phyloP scores from a whole-genome alignment of 2,888 invertebrate genomes.

The Seira ritae region DNA sequence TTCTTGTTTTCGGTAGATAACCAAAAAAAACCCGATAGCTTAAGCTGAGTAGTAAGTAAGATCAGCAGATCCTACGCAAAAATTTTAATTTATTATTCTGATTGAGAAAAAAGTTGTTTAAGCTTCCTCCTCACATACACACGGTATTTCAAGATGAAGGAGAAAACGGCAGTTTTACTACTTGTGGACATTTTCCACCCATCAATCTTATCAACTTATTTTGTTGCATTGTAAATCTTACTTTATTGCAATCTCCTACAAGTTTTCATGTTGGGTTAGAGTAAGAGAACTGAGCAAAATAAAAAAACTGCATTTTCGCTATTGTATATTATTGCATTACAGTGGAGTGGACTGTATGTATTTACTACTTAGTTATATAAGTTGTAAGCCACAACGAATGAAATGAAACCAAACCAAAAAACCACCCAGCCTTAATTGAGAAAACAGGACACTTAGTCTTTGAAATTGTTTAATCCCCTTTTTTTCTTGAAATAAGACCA shows the following conservation, averaged over 20 bases:
- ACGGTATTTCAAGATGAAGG: not conserved
- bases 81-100: not conserved
- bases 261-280: not conserved
- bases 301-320: not conserved
- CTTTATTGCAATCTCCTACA: conserved; percentile 7
- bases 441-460: conserved; percentile 6
- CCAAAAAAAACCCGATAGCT: not conserved
- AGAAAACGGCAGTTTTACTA: conserved; percentile 56
- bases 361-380: not conserved
- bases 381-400: not conserved
- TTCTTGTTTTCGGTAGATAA: too few species aligned
- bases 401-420: not conserved
- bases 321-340: not conserved
- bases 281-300: not conserved
- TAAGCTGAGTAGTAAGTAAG: not conserved
- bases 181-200: conserved; percentile 40
- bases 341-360: too few species aligned
- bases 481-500: not conserved
- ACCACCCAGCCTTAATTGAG: conserved; percentile 9
- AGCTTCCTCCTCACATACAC: not conserved
- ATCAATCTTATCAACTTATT: conserved; percentile 41
- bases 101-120: not conserved
- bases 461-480: not conserved
- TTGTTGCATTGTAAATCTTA: not conserved
- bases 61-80: not conserved